Conservation (phyloP, 2,113 vertebrate genomes). For the Eptesicus fuscus region DNA sequence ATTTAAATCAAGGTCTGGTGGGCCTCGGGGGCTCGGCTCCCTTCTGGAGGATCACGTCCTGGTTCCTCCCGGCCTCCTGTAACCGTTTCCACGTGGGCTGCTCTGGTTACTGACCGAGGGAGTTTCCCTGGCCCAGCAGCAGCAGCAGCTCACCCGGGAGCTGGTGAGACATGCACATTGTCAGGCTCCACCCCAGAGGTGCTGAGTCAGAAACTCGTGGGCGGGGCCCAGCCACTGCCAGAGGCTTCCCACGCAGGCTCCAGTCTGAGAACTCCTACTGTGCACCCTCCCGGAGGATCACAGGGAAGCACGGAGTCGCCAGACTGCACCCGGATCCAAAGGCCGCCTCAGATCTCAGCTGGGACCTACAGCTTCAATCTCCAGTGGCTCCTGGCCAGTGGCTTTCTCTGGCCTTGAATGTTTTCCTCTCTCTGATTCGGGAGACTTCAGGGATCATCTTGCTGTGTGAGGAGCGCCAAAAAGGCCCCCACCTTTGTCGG, state of each 20-base stretch:
- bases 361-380: not conserved
- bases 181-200: not conserved
- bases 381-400: not conserved
- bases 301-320: not conserved
- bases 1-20: not conserved
- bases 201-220: not conserved
- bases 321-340: not conserved
- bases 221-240: not conserved
- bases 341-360: not conserved
- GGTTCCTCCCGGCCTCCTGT: not conserved
- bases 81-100: too few relatives aligned
- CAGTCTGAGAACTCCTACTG: not conserved
- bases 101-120: not conserved
- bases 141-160: not conserved
- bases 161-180: not conserved
- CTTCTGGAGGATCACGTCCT: not conserved
- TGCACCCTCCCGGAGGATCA: not conserved
- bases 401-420: not conserved
- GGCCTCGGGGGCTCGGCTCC: not conserved
- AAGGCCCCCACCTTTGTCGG: not conserved
- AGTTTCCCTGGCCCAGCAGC: not conserved
- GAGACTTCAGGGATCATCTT: not conserved
- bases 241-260: not conserved
- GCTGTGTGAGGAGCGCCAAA: not conserved
- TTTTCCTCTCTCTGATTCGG: not conserved